phyloP scores from a whole-genome alignment of 1,140 invertebrate genomes.

The Diorhabda sublineata region DNA sequence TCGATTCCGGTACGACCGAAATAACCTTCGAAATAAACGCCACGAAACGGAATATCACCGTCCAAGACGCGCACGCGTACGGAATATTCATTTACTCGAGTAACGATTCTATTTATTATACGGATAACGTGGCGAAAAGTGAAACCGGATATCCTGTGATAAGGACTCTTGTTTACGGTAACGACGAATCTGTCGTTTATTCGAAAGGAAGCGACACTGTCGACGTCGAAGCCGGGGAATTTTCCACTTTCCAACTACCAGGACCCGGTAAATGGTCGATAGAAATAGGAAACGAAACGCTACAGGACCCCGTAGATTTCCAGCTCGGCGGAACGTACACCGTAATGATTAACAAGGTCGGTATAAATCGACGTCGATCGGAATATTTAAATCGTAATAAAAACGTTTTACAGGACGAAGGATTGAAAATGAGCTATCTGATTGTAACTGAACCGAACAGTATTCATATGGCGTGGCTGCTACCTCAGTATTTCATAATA shows the following conservation, averaged over 20 bases:
- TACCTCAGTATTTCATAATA: constrained; percentile 84
- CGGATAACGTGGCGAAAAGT: constrained; percentile 46
- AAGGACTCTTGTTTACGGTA: constrained; percentile 38
- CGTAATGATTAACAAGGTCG: constrained; percentile 25
- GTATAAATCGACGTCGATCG: background rate
- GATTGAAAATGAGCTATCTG: constrained; percentile 1
- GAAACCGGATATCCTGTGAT: constrained; percentile 46
- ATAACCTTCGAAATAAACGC: background rate
- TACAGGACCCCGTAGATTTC: constrained; percentile 8
- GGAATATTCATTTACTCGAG: constrained; percentile 21
- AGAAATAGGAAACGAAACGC: background rate
- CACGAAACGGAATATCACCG: background rate
- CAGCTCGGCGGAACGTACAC: constrained; percentile 33
- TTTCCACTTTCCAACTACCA: background rate
- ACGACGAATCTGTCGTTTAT: background rate
- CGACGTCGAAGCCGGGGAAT: background rate
- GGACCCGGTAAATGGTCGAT: background rate
- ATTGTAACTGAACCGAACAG: constrained; percentile 62
- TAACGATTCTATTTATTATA: background rate
- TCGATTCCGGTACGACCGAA: background rate
- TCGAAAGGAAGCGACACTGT: background rate
- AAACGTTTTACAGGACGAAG: background rate
- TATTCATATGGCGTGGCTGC: constrained; percentile 75
- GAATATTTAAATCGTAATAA: background rate
- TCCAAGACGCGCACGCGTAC: constrained; percentile 20